Percentiles rank a stretch among this genome's conserved stretches.
These are phyloP conservation scores for Pemphigus obesinymphae DNA, from an alignment of 1,140 invertebrate species.

Conservation along the genomic window DNA sequence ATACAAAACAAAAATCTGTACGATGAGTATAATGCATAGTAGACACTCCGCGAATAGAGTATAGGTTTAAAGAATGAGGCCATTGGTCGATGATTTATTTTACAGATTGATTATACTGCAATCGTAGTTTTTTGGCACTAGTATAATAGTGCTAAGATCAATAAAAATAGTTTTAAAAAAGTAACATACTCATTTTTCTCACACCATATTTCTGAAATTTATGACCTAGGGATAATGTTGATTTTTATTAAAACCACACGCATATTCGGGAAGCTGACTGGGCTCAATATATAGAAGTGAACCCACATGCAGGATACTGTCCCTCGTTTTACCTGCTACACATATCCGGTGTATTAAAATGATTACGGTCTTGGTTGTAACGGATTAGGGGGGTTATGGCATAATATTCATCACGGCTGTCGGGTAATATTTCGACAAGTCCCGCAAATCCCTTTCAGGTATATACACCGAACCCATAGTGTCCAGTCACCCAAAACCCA, in stretches of 20 bases:
- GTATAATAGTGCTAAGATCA: not conserved
- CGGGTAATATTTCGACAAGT: constrained; percentile 39
- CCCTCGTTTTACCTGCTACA: constrained; percentile 13
- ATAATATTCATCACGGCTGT: constrained; percentile 22
- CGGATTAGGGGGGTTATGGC: not conserved
- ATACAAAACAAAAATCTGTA: not conserved
- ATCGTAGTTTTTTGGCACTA: not conserved
- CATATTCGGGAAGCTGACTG: constrained; percentile 1
- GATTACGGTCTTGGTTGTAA: constrained; percentile 11
- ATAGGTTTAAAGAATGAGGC: not conserved
- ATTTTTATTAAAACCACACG: not conserved
- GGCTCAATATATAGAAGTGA: not conserved
- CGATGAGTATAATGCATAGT: not conserved
- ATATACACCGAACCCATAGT: not conserved
- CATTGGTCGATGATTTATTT: not conserved
- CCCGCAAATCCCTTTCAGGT: constrained; percentile 38
- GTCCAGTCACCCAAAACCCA: constrained; percentile 33
- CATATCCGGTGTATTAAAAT: constrained; percentile 18
- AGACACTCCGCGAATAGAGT: not conserved
- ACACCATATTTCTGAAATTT: not conserved
- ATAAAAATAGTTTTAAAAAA: constrained; percentile 7
- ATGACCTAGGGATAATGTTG: not conserved
- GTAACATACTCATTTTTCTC: not conserved
- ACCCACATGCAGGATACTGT: not conserved
- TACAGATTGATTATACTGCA: not conserved